Percentiles rank a stretch among this genome's conserved stretches.
Conservation (phyloP, 37 sponge, comb jelly and placozoan species). For the Spongilla lacustris region DNA sequence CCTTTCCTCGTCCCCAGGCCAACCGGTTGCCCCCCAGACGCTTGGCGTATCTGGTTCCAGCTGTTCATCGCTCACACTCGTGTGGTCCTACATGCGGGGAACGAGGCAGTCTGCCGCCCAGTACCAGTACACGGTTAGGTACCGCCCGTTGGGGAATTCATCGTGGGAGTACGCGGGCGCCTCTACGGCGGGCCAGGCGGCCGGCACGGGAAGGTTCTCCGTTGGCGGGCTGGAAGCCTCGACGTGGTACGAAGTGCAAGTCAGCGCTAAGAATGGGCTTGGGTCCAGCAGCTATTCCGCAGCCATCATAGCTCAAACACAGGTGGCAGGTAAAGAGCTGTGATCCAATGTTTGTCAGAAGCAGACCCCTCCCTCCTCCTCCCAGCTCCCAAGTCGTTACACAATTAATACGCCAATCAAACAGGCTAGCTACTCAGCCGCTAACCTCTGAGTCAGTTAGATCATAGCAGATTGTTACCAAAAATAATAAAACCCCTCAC, state of each 20-base stretch:
- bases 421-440: too few species aligned
- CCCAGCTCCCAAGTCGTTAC: too few species aligned
- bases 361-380: too few species aligned
- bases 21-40: too few species aligned
- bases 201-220: not conserved
- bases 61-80: constrained; percentile 3
- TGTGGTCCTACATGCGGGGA: not conserved
- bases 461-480: too few species aligned
- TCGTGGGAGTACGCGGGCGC: not conserved
- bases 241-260: constrained; percentile 8
- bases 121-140: constrained; percentile 7
- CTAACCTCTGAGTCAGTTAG: too few species aligned
- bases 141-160: not conserved
- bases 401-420: too few species aligned
- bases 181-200: not conserved
- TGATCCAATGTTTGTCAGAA: too few species aligned
- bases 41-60: not conserved
- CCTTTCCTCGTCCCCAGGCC: too few species aligned
- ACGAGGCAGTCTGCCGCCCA: too few species aligned
- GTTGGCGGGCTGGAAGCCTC: not conserved
- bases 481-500: too few species aligned
- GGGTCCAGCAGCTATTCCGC: constrained; percentile 20
- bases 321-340: not conserved
- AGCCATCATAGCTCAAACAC: not conserved
- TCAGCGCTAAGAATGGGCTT: constrained; percentile 9